Base-by-base conservation (phyloP, 1,140 invertebrate genomes). In the Zaprionus ghesquierei region DNA sequence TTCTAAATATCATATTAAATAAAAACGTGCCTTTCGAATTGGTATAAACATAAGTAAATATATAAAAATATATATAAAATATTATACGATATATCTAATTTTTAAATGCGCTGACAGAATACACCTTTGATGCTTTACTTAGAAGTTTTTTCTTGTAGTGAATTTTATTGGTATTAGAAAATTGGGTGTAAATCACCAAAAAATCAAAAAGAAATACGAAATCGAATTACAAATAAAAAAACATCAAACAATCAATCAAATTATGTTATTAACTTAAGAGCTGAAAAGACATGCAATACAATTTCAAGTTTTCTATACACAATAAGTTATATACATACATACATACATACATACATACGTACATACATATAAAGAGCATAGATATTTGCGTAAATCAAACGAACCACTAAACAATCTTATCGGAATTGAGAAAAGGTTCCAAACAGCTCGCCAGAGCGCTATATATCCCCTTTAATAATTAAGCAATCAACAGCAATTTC, bases 251-350 rank as follows among this genome's bases (percentile, higher is more conserved):
- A 75, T 70, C 53, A 75, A 59, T 70, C 53, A 75, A 59, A 71
- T 31, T 41, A 46, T 65, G 49, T 59, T 31, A 59, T 58, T 59
- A 25, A 58, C 44, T 51, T 60, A 75, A 75, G 73, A 75, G 69
- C 69, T 65, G 68, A 75, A 75, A 75, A 75, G 73, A 75, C 73
- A 75, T 75, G 73, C 73, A 75, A 75, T 75, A 75, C 60, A 71
- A 65, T 75, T 64, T 75, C 72, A 75, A 75, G 54, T 75, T 75
- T 75, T 71, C 72, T 65, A 55, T 65, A 64, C 58, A 63, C 53
- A 70, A 35, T 70, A 70, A 75, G 65, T 51, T 70, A 46, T 55
- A 55, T 49, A 51, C 20, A 60, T 51, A 59, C 9, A 71, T 33
- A 33, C 31, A 12, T 15, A 10, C 13, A 49, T 61, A 31, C 15